These are phyloP conservation scores for Chelonus insularis DNA, from an alignment of 1,140 invertebrate genomes.

Conservation along the genomic window DNA sequence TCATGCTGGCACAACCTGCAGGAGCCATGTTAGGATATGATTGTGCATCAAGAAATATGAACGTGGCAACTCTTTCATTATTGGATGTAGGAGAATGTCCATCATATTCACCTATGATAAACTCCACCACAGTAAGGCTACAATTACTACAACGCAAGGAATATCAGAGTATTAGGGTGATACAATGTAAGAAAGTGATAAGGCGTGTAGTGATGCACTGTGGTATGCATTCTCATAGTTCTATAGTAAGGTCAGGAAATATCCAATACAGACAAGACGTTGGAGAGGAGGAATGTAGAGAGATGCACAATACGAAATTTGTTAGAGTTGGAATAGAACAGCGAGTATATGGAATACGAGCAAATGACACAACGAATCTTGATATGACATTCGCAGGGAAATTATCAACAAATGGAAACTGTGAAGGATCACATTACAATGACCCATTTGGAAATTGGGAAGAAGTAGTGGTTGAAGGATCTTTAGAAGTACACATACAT, in stretches of 20 bases:
- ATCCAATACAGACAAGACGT: neutral
- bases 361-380: conserved; percentile 12
- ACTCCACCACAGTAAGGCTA: neutral
- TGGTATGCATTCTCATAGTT: conserved; percentile 33
- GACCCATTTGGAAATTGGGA: conserved; percentile 26
- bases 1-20: too few relatives aligned
- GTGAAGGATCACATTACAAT: conserved; percentile 9
- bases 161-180: conserved; percentile 4
- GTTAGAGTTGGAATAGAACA: neutral
- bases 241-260: conserved; percentile 11
- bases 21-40: conserved; percentile 24
- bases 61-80: conserved; percentile 18
- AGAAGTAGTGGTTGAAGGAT: conserved; percentile 18
- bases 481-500: neutral
- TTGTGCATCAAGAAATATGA: conserved; percentile 11
- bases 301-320: neutral
- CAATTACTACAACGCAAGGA: conserved; percentile 32
- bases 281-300: neutral
- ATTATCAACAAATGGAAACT: neutral
- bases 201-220: conserved; percentile 27
- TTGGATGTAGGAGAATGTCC: conserved; percentile 26
- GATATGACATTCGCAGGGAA: conserved; percentile 10
- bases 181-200: conserved; percentile 33
- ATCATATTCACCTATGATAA: neutral
- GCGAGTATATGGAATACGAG: neutral